Evolutionary conservation across 1,140 invertebrate genomes (phyloP), one percentile per base, ranked within the genome.

Genomic region (Zaprionus inermis): DNA sequence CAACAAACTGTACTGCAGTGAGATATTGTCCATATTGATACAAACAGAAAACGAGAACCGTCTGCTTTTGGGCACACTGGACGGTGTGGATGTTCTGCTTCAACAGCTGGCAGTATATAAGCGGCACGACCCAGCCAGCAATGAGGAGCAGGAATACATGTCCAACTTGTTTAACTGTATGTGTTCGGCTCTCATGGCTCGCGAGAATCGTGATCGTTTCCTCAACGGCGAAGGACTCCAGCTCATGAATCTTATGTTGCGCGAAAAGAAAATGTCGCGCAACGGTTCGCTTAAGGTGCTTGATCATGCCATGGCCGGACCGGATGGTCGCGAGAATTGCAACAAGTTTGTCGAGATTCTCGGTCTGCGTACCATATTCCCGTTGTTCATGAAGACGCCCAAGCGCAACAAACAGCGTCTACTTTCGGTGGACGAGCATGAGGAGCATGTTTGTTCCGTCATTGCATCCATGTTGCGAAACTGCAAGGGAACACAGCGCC

Each of bases 341-440:
- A 98, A 98, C 90, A 99, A 99, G 93, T 99, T 99, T 93, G 97
- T 99, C 0, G 99, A 99, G 91, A 99, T 99, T 81, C 94, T 99
- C 2, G 99, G 99, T 0, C 94, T 99, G 9, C 93, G 98, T 32
- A 99, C 98, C 1, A 96, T 99, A 59, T 99, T 99, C 93, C 98
- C 99, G 1, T 93, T 99, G 0, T 99, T 99, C 91, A 99, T 99
- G 98, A 98, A 99, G 94, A 99, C 98, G 0, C 98, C 98, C 5
- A 97, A 96, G 65, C 97, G 96, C 81, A 95, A 96, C 78, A 94
- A 97, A 72, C 97, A 96, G 92, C 96, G 96, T 82, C 95, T 98
- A 34, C 94, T 98, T 14, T 96, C 96, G 9, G 94, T 96, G 6
- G 97, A 98, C 92, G 97, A 99, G 92, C 96, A 98, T 81, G 98